phyloP scores from a whole-genome alignment of 1,140 invertebrate species.

The Thalassaphorura encarpata region DNA sequence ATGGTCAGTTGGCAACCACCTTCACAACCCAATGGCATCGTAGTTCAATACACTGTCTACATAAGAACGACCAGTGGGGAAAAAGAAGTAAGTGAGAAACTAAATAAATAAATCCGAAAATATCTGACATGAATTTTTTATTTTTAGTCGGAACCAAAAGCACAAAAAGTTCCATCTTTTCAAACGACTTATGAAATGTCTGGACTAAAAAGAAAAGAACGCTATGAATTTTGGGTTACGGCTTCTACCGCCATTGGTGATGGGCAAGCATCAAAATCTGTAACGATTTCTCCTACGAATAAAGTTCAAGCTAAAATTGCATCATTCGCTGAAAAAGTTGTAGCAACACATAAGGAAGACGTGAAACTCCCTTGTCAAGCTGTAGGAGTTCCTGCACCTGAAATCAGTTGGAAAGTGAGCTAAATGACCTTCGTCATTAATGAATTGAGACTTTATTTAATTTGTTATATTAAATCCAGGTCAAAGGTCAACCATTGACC shows the following conservation, averaged over 20 bases:
- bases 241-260: conserved; percentile 86
- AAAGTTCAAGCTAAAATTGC: conserved; percentile 87
- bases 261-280: conserved; percentile 75
- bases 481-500: conserved; percentile 52
- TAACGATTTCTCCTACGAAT: conserved; percentile 66
- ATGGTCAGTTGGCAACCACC: conserved; percentile 89
- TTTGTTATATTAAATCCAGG: not conserved
- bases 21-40: conserved; percentile 78
- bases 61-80: conserved; percentile 61
- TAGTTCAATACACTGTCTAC: conserved; percentile 89
- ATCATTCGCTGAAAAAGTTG: conserved; percentile 81
- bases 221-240: conserved; percentile 91
- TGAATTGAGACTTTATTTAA: conserved; percentile 1
- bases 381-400: conserved; percentile 76
- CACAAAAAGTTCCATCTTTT: conserved; percentile 52
- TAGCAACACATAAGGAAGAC: conserved; percentile 80
- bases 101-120: too few species aligned
- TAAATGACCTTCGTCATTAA: not conserved
- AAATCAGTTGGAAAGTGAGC: conserved; percentile 71
- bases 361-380: conserved; percentile 81
- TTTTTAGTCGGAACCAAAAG: conserved; percentile 31
- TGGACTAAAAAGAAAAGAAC: conserved; percentile 63
- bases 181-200: conserved; percentile 71
- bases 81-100: conserved; percentile 33
- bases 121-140: too few species aligned